A percentile compares a stretch with the other conserved stretches of the same genome.
Conservation (phyloP, 2,888 invertebrate genomes). For the Cistogaster globosa region DNA sequence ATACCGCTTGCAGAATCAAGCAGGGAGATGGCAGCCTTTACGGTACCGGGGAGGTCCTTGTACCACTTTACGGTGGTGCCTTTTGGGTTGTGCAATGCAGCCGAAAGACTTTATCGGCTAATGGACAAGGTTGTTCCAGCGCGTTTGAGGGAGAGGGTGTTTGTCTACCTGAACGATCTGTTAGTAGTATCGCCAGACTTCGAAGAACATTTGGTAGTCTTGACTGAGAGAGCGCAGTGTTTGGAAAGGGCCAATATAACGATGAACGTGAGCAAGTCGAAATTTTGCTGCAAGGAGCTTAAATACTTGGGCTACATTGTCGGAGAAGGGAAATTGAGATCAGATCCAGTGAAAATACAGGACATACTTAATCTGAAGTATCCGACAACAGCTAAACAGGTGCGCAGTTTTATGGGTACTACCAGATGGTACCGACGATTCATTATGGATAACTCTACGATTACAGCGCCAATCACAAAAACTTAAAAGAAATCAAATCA, state of each 20-base stretch:
- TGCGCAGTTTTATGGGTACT: slow-evolving; percentile 30
- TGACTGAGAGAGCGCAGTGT: not conserved
- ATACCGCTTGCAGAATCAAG: slow-evolving; percentile 3
- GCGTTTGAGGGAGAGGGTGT: slow-evolving; percentile 1
- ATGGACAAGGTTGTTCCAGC: slow-evolving; percentile 1
- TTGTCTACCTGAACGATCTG: slow-evolving; percentile 28
- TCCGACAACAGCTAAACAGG: not conserved
- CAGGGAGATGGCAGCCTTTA: not conserved
- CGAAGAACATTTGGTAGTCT: not conserved
- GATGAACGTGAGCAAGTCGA: slow-evolving; percentile 1
- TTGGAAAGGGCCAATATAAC: not conserved
- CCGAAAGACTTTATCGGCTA: slow-evolving; percentile 1
- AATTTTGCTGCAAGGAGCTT: slow-evolving; percentile 11
- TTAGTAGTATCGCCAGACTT: slow-evolving; percentile 12
- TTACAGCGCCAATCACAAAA: slow-evolving; percentile 28
- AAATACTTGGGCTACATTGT: slow-evolving; percentile 21
- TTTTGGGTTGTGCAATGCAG: not conserved
- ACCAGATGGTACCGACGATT: slow-evolving; percentile 57
- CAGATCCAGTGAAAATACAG: slow-evolving; percentile 14
- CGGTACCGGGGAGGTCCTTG: not conserved
- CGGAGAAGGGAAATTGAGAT: not conserved
- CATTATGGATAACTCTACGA: slow-evolving; percentile 31
- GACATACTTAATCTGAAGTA: not conserved
- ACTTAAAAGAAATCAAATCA: not conserved
- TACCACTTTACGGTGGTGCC: not conserved